Percentiles rank a stretch among this genome's conserved stretches.
These are phyloP conservation scores for Metallyticus violacea DNA, from an alignment of 2,888 invertebrate species.

Conservation along the genomic window DNA sequence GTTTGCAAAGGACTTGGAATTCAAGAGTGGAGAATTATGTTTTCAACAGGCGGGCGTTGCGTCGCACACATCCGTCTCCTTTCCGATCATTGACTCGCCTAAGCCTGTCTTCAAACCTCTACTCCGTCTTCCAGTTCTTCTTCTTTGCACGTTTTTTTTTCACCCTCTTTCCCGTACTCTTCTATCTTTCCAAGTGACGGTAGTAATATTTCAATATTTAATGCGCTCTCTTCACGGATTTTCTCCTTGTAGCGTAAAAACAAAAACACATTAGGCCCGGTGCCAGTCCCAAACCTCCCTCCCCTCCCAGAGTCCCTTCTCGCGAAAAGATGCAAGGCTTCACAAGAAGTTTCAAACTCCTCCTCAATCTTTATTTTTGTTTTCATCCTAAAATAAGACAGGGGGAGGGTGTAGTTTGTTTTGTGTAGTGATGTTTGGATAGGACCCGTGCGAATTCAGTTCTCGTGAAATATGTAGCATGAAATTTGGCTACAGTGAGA, in stretches of 20 bases:
- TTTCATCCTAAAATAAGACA: background rate
- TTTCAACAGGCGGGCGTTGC: background rate
- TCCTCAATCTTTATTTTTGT: background rate
- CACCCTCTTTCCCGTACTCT: too few species aligned
- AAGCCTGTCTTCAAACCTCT: background rate
- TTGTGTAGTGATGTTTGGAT: background rate
- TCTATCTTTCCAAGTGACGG: background rate
- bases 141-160: background rate
- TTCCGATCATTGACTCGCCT: background rate
- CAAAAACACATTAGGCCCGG: conserved; percentile 7
- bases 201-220: conserved; percentile 14
- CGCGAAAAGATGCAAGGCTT: too few species aligned
- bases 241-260: background rate
- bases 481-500: background rate
- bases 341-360: background rate
- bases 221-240: background rate
- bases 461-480: background rate
- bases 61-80: background rate
- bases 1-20: background rate
- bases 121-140: background rate
- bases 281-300: background rate
- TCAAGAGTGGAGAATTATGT: background rate
- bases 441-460: background rate
- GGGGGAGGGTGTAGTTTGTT: too few species aligned
- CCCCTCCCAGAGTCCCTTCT: background rate